Conservation (phyloP, 2,888 invertebrate genomes). For the Furcula furcula region DNA sequence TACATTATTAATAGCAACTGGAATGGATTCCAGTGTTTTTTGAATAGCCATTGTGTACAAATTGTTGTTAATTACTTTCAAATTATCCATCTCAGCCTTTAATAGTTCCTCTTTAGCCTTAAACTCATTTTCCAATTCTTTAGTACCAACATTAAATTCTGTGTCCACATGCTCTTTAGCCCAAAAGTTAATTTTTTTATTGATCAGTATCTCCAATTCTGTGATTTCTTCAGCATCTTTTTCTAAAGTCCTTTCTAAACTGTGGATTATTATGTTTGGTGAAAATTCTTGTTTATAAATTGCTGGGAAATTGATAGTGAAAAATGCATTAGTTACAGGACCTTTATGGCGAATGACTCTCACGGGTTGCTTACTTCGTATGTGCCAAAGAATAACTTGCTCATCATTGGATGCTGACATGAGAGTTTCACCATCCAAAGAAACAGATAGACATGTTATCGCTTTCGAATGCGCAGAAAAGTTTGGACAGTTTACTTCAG, state of each 20-base stretch:
- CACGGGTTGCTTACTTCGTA: constrained; percentile 87
- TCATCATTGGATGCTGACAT: constrained; percentile 90
- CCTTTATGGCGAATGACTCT: constrained; percentile 87
- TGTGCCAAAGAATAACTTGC: constrained; percentile 90
- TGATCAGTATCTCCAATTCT: constrained; percentile 68
- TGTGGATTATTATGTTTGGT: constrained; percentile 80
- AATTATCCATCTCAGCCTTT: constrained; percentile 73
- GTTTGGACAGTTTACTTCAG: constrained; percentile 69
- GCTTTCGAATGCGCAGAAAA: constrained; percentile 86
- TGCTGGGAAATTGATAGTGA: constrained; percentile 82
- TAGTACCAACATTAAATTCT: constrained; percentile 29
- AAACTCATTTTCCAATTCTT: constrained; percentile 44
- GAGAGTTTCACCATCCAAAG: constrained; percentile 86
- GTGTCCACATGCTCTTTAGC: constrained; percentile 31
- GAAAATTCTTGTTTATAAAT: constrained; percentile 82
- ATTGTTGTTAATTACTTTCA: constrained; percentile 81
- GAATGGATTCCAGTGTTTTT: constrained; percentile 56
- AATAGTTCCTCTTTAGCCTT: constrained; percentile 53
- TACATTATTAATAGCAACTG: constrained; percentile 20
- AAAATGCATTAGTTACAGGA: constrained; percentile 86
- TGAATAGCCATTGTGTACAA: constrained; percentile 80
- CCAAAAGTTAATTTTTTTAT: constrained; percentile 69
- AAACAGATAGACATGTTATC: constrained; percentile 87
- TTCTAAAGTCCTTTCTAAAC: constrained; percentile 84
- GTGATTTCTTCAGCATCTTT: constrained; percentile 64